Percentiles rank a stretch among this genome's conserved stretches.
Conservation (phyloP, 2,113 vertebrate species). For the Gasterosteus aculeatus region DNA sequence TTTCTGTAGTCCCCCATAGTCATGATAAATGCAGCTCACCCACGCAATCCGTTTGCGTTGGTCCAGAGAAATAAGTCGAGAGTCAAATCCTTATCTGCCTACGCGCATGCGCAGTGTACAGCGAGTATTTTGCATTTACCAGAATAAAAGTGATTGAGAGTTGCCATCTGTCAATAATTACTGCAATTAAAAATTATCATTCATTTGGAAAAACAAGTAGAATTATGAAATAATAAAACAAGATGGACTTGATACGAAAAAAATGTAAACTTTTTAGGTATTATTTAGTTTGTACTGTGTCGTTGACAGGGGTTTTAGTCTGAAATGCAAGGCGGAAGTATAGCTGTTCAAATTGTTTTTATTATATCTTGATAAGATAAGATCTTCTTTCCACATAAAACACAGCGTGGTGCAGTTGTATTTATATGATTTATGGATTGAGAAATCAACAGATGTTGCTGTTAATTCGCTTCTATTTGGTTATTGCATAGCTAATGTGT, state of each 20-base stretch:
- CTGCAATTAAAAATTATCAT: not conserved
- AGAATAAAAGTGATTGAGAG: not conserved
- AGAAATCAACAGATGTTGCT: not conserved
- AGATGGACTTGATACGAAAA: not conserved
- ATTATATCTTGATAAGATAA: not conserved
- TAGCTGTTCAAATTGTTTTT: not conserved
- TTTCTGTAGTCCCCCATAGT: not conserved
- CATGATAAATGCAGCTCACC: slow-evolving; percentile 4
- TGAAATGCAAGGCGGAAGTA: slow-evolving; percentile 12
- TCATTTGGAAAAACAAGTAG: not conserved
- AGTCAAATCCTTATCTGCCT: slow-evolving; percentile 41
- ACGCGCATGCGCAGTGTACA: slow-evolving; percentile 59
- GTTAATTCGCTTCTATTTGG: not conserved
- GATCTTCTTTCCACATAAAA: not conserved
- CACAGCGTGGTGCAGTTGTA: not conserved
- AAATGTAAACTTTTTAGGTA: not conserved
- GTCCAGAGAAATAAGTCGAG: slow-evolving; percentile 10
- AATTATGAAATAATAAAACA: not conserved
- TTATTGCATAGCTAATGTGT: not conserved
- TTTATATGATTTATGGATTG: not conserved
- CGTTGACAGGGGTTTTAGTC: not conserved
- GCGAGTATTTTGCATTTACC: not conserved
- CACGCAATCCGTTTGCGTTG: slow-evolving; percentile 14
- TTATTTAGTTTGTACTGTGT: not conserved
- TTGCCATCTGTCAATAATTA: slow-evolving; percentile 36